A percentile compares a stretch with the other conserved stretches of the same genome.
Evolutionary conservation across 1,140 invertebrate genomes (phyloP).

Genomic region (Caerostris darwini): DNA sequence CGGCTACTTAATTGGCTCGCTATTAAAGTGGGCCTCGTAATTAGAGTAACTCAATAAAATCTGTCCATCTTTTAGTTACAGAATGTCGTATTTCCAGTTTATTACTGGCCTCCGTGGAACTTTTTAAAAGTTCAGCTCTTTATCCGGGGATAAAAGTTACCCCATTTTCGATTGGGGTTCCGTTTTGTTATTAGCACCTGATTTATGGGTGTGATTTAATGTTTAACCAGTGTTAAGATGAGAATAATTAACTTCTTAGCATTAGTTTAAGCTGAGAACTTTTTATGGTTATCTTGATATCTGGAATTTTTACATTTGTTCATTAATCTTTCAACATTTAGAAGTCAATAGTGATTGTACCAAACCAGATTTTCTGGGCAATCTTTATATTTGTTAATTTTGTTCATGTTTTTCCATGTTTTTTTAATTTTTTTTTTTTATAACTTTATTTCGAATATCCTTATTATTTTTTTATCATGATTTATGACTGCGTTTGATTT

Average conservation of each 20-base stretch:
- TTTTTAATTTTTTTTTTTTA: no score
- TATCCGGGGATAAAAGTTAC: background rate
- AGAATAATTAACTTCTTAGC: background rate
- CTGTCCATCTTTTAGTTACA: background rate
- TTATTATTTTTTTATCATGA: no score
- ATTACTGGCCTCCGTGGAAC: background rate
- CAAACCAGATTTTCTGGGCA: no score
- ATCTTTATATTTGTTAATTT: no score
- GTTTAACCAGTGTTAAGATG: background rate
- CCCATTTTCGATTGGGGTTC: background rate
- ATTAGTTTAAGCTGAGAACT: background rate
- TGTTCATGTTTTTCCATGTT: no score
- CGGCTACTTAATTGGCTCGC: conserved; percentile 5
- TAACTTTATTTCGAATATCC: no score
- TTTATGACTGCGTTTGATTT: no score
- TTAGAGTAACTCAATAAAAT: conserved; percentile 54
- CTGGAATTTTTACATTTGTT: no score
- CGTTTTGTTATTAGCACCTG: background rate
- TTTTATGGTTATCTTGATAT: background rate
- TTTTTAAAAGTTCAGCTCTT: conserved; percentile 5
- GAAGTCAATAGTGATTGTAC: no score
- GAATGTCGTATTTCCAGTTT: conserved; percentile 22
- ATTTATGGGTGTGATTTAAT: background rate
- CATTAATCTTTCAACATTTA: no score
- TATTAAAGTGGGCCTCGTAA: conserved; percentile 35